phyloP scores from a whole-genome alignment of 2,113 vertebrate genomes.

The Cyphomyrus plagiostoma region DNA sequence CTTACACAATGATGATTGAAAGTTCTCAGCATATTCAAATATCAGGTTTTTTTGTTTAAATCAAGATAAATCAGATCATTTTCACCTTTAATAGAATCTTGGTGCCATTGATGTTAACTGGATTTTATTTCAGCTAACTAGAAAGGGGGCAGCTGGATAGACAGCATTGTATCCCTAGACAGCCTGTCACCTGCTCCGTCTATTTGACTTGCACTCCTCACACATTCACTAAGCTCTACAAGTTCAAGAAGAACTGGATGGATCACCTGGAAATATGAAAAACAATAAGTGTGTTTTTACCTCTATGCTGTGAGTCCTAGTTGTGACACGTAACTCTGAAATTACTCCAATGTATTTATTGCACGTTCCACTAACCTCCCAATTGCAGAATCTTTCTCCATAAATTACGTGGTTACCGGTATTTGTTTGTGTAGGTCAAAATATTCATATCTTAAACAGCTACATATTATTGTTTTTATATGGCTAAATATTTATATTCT shows the following conservation, averaged over 20 bases:
- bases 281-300: background rate
- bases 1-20: background rate
- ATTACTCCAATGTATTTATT: background rate
- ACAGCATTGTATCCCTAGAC: background rate
- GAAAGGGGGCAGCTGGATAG: background rate
- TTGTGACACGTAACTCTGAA: background rate
- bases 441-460: background rate
- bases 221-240: background rate
- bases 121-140: background rate
- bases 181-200: background rate
- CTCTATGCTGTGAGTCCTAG: background rate
- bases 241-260: background rate
- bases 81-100: background rate
- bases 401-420: background rate
- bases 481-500: background rate
- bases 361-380: background rate
- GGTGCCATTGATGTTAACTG: background rate
- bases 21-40: background rate
- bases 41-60: background rate
- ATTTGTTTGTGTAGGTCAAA: background rate
- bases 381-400: background rate
- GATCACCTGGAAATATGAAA: background rate
- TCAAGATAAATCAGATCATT: background rate
- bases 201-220: background rate
- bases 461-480: background rate